phyloP scores from a whole-genome alignment of 2,113 vertebrate species.

The Entomyzon cyanotis region DNA sequence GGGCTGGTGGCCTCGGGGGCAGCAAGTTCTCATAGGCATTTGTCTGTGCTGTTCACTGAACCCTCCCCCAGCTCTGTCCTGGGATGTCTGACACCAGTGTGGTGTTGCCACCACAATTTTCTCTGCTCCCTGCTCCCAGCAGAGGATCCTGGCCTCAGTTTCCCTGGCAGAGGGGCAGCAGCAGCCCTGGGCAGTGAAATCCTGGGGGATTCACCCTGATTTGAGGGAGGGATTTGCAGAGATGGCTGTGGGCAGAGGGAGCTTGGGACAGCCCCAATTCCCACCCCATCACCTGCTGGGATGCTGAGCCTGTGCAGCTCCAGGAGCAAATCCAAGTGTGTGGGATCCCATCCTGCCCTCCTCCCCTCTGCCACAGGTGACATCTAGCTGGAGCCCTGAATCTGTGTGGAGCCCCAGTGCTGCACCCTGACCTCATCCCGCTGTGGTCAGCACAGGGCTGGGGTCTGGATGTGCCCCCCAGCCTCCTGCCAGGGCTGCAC shows the following conservation, averaged over 20 bases:
- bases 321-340: neutral
- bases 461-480: neutral
- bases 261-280: accelerated
- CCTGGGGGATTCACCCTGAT: accelerated
- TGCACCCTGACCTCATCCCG: no score
- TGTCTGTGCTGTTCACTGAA: neutral
- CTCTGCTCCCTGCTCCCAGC: neutral
- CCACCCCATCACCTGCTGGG: neutral
- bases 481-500: no score
- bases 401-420: neutral
- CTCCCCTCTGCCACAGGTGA: neutral
- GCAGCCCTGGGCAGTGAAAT: neutral
- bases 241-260: neutral
- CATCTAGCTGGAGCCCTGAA: accelerated
- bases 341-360: no score
- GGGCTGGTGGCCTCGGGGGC: neutral
- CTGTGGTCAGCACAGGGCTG: neutral
- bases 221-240: neutral
- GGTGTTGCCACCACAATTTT: neutral
- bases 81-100: accelerated
- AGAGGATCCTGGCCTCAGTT: neutral
- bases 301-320: neutral
- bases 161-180: neutral
- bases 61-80: neutral
- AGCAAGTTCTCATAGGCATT: accelerated